Evolutionary conservation across 1,140 invertebrate species (phyloP).

Genomic region (Heliconius congener): DNA sequence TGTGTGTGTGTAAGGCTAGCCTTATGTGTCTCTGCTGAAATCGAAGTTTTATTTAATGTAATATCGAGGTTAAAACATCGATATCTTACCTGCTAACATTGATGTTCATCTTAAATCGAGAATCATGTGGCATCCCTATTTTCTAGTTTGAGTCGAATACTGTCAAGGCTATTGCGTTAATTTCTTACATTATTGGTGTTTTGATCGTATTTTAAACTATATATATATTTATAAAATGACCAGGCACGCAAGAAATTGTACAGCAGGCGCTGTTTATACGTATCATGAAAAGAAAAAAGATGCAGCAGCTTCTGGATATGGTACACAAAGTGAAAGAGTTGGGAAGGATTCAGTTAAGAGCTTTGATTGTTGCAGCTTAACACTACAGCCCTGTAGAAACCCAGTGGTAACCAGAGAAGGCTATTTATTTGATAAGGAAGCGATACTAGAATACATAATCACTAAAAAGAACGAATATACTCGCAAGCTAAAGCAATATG

Average conservation of each 20-base stretch:
- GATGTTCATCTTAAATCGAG: no score
- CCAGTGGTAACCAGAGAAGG: conserved; percentile 95
- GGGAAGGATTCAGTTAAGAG: conserved; percentile 98
- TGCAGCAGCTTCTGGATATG: conserved; percentile 94
- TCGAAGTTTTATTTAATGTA: no score
- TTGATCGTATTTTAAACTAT: neutral
- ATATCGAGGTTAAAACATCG: no score
- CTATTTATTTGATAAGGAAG: conserved; percentile 98
- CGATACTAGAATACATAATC: conserved; percentile 97
- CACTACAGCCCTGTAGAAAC: conserved; percentile 96
- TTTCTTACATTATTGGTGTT: neutral
- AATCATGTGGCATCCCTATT: no score
- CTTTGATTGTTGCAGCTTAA: conserved; percentile 99
- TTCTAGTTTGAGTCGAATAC: no score
- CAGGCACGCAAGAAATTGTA: conserved; percentile 98
- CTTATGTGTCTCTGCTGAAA: no score
- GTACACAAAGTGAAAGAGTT: conserved; percentile 90
- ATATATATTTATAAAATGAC: conserved; percentile 86
- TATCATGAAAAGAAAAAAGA: conserved; percentile 99
- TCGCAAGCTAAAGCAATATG: conserved; percentile 95
- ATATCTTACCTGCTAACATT: no score
- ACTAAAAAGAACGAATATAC: conserved; percentile 96
- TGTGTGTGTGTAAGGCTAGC: no score
- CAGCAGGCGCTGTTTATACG: conserved; percentile 98
- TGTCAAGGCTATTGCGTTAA: neutral